phyloP scores from a whole-genome alignment of 1,140 invertebrate species.

The Eriosoma lanigerum region DNA sequence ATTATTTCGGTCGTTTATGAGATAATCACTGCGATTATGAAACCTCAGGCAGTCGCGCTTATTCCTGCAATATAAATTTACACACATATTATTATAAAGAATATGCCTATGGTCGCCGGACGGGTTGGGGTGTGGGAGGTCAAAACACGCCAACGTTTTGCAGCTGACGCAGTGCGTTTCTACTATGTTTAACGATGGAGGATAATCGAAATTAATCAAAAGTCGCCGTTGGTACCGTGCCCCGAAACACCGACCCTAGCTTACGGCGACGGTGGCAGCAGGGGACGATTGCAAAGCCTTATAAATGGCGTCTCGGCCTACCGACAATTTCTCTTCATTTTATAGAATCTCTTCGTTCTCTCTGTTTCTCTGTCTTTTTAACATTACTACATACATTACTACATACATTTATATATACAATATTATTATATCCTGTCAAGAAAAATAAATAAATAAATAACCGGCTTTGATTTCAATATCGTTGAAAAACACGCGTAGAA shows the following conservation, averaged over 20 bases:
- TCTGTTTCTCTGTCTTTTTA: too few relatives aligned
- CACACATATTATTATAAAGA: too few relatives aligned
- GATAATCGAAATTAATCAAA: conserved; percentile 46
- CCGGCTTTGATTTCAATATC: conserved; percentile 31
- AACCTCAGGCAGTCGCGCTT: background rate
- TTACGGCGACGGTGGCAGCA: background rate
- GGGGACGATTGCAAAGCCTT: conserved; percentile 8
- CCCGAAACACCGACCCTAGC: too few relatives aligned
- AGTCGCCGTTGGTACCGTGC: background rate
- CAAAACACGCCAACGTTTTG: conserved; percentile 21
- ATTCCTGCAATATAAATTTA: background rate
- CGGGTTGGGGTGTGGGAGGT: background rate
- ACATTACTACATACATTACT: too few relatives aligned
- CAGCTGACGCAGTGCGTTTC: conserved; percentile 23
- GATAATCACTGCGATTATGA: conserved; percentile 16
- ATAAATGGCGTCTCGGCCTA: conserved; percentile 11
- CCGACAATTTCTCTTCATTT: conserved; percentile 46
- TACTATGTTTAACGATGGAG: background rate
- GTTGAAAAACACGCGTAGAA: conserved; percentile 3
- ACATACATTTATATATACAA: background rate
- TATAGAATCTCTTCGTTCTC: background rate
- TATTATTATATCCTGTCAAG: conserved; percentile 1
- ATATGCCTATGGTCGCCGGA: background rate
- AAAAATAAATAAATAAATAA: background rate
- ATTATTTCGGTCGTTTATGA: conserved; percentile 20